These are phyloP conservation scores for Pseudachorutes palmiensis DNA, from an alignment of 1,140 invertebrate species.

Conservation along the genomic window DNA sequence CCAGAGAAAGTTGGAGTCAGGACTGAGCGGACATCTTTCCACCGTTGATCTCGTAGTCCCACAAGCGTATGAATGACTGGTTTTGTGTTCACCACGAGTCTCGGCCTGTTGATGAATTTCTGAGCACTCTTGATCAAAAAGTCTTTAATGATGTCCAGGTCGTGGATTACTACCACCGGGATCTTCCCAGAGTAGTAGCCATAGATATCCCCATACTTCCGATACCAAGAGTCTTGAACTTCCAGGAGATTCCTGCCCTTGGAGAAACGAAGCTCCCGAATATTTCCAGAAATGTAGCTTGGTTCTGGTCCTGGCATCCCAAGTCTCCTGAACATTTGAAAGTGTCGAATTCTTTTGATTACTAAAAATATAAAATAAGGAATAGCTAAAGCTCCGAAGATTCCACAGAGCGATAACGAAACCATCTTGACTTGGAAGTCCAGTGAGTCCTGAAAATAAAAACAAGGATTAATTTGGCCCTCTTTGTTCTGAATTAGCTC, in stretches of 20 bases:
- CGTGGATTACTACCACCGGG: conserved; percentile 41
- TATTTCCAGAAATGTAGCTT: conserved; percentile 41
- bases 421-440: not conserved
- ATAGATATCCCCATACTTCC: conserved; percentile 42
- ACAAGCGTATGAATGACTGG: conserved; percentile 42
- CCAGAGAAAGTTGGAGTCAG: conserved; percentile 50
- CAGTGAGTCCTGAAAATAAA: not conserved
- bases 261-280: conserved; percentile 26
- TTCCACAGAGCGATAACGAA: not conserved
- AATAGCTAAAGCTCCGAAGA: not conserved
- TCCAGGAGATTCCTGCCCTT: conserved; percentile 23
- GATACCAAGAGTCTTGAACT: conserved; percentile 40
- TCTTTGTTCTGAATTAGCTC: not conserved
- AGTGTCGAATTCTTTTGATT: conserved; percentile 1
- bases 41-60: conserved; percentile 42
- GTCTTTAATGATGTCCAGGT: conserved; percentile 42
- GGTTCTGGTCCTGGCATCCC: conserved; percentile 42
- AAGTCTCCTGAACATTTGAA: conserved; percentile 27
- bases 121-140: conserved; percentile 42
- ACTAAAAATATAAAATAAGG: not conserved
- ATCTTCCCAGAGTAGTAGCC: conserved; percentile 42
- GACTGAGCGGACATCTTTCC: conserved; percentile 47
- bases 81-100: conserved; percentile 39
- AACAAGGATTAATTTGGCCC: not conserved
- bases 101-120: conserved; percentile 41